These are phyloP conservation scores for Zaprionus obscuricornis DNA, from an alignment of 2,888 invertebrate species.

Conservation along the genomic window DNA sequence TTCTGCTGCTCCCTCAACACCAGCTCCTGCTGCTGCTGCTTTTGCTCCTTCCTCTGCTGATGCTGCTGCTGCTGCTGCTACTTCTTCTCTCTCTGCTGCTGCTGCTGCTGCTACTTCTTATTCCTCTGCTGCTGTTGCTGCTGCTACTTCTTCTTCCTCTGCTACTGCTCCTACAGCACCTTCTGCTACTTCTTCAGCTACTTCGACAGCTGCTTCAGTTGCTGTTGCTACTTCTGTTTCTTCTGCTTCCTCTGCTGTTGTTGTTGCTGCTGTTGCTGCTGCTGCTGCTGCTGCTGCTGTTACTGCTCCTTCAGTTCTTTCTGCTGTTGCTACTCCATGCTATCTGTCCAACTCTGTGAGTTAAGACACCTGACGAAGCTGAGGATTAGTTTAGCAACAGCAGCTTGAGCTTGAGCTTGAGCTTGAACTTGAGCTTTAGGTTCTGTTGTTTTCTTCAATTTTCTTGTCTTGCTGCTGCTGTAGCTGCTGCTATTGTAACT, in stretches of 20 bases:
- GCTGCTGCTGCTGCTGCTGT: constrained; percentile 1
- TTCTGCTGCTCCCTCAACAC: neutral
- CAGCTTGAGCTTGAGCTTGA: no score
- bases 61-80: neutral
- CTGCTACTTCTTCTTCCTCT: neutral
- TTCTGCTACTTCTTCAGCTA: no score
- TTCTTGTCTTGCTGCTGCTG: neutral
- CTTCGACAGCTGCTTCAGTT: no score
- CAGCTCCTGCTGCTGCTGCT: no score
- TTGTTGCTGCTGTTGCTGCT: constrained; percentile 9
- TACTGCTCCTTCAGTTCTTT: neutral
- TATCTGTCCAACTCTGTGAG: no score
- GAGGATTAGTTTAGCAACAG: no score
- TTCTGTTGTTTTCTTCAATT: no score
- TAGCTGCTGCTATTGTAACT: neutral
- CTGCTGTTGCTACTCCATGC: neutral
- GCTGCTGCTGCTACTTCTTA: neutral
- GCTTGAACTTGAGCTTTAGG: no score
- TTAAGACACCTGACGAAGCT: no score
- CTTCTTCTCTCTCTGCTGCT: no score
- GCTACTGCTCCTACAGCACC: neutral
- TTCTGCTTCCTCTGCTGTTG: neutral
- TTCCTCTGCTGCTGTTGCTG: neutral
- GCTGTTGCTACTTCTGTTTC: neutral
- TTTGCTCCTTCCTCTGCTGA: neutral